These are phyloP conservation scores for Malacoctenus gilli DNA, from an alignment of 2,797 vertebrate genomes.

Conservation along the genomic window DNA sequence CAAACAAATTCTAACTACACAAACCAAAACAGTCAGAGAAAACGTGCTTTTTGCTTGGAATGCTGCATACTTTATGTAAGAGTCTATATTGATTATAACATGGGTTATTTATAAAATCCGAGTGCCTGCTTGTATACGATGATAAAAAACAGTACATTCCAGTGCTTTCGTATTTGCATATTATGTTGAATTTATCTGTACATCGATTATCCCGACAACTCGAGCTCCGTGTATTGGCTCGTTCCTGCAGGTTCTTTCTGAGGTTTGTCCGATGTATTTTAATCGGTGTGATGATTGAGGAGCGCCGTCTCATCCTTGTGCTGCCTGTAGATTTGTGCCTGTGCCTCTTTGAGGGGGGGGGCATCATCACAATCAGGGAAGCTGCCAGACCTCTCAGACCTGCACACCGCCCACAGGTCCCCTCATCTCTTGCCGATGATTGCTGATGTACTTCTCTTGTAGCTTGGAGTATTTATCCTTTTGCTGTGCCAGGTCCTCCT, in stretches of 20 bases:
- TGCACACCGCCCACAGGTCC: conserved; percentile 20
- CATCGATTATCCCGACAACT: conserved; percentile 1
- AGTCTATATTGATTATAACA: conserved; percentile 10
- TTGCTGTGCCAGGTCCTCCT: conserved; percentile 44
- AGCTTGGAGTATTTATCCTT: conserved; percentile 40
- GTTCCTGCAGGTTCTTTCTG: conserved; percentile 18
- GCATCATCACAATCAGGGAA: conserved; percentile 58
- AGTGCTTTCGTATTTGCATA: conserved; percentile 20
- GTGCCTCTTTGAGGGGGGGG: conserved; percentile 49
- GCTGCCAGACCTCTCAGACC: conserved; percentile 21
- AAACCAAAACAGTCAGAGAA: conserved; percentile 28
- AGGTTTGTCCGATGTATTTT: conserved; percentile 7
- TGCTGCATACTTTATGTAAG: conserved; percentile 49
- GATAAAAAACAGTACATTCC: conserved; percentile 55
- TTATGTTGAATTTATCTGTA: conserved; percentile 16
- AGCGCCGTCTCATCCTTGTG: conserved; percentile 36
- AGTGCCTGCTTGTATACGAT: conserved; percentile 57
- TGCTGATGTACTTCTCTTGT: conserved; percentile 48
- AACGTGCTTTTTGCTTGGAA: conserved; percentile 26
- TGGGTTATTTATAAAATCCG: conserved; percentile 29
- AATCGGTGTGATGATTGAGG: conserved; percentile 19
- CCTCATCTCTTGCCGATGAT: conserved; percentile 13
- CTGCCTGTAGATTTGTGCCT: conserved; percentile 70
- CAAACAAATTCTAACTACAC: not conserved
- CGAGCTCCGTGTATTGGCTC: not conserved